Base-by-base conservation (phyloP, 2,888 invertebrate genomes). In the Vanessa cardui region DNA sequence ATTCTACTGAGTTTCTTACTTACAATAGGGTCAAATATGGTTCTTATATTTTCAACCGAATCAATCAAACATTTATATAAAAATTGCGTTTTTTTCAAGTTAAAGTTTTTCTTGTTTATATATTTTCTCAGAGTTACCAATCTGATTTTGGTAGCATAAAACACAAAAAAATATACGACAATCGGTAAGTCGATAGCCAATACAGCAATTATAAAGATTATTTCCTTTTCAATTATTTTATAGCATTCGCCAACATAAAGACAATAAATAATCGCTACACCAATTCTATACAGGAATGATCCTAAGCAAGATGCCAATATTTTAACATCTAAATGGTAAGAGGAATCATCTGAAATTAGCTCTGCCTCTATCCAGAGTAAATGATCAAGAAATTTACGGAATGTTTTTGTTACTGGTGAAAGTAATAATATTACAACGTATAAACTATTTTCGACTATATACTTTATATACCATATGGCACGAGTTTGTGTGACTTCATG, bases 1-100 rank as follows among this genome's bases (percentile, higher is more conserved):
- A 6, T 16, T 15, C 5, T 6, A 54, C 16, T 7, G n/a, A 16
- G 5, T 16, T 20, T 6, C 2, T 52, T 26, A 68, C 67, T 68
- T 20, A 68, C 67, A 12, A 62, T 60, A 15, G 58, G 50, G 45
- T 60, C 46, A 26, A 63, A 56, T 6, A 60, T 9, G 31, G 47
- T 44, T n/a, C 33, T 54, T 12, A 54, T 15, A 20, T 31, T 54
- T 39, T 54, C 59, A 39, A 44, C 59, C 33, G 54, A 45, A 47
- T 63, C 54, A 39, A 60, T 60, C 26, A 68, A 39, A 45, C 33
- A 39, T 63, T 54, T 59, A 47, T 68, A 68, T 45, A 68, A n/a
- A 1, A 26, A 15, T 21, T 68, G 63, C 15, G 33, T 31, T 39
- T 68, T 18, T 15, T 33, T 46, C 1, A 59, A 9, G 6, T 45